Evolutionary conservation across 2,797 vertebrate genomes (phyloP), one percentile per base, ranked within the genome.

Genomic region (Buceros bicornis): DNA sequence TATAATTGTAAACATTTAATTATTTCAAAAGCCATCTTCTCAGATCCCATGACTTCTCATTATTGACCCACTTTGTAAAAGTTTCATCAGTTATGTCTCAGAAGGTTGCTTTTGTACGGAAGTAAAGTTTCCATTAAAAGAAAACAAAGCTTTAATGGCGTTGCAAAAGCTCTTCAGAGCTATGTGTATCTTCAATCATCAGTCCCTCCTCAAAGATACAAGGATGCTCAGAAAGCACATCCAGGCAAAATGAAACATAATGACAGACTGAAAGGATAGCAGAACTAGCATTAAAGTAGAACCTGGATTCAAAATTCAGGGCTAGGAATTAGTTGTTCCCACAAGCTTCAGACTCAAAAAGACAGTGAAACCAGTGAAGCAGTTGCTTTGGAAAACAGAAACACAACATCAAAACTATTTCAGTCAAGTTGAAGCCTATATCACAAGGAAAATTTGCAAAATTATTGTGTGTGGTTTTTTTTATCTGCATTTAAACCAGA

Each of bases 311-410:
- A 53, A 93, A 91, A 67, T 62, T 35, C 13, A 50, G 37, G 31
- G 26, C 54, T 71, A 60, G 50, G 42, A 95, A 71, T 80, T 71
- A 80, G 47, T 33, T 43, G 8, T n/a, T 93, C 25, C 53, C 53
- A 87, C 15, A 85, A 70, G 21, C 14, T 85, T 91, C 40, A 70
- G 22, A 72, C 25, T 70, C 42, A 85, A 74, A 74, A 87, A 35
- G 35, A 15, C 64, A 89, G 26, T 33, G 29, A 89, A 95, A 87
- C 21, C 2, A 2, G 48, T 65, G 43, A 87, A 87, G 33, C 9
- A 64, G 24, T 66, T 26, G 26, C 40, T n/a, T 78, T 70, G 42
- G 48, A 89, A 89, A 95, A 87, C 16, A 92, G 67, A 94, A 87
- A 56, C 4, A 3, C 16, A 91, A 82, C 64, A 64, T 62, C 33